Evolutionary conservation across 1,140 invertebrate species (phyloP).

Genomic region (Caenorhabditis brenneri): DNA sequence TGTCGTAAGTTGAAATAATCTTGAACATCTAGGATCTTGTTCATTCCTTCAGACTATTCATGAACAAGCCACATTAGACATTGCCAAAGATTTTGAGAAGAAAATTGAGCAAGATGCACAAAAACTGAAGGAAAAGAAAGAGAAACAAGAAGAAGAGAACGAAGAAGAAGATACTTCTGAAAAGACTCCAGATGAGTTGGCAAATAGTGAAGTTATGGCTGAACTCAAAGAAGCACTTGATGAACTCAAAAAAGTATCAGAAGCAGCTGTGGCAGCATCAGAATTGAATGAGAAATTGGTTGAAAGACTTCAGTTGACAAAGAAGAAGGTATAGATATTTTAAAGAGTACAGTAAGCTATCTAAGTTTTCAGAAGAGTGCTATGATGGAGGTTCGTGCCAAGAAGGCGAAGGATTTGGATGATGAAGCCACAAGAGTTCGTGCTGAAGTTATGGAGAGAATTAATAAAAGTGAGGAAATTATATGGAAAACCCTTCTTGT

Average conservation of each 20-base stretch:
- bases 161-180: background rate
- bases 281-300: constrained; percentile 44
- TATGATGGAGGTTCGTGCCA: constrained; percentile 28
- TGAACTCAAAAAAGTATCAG: constrained; percentile 32
- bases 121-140: constrained; percentile 31
- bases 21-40: too few relatives aligned
- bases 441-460: constrained; percentile 26
- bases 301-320: constrained; percentile 39
- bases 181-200: background rate
- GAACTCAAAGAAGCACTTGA: constrained; percentile 15
- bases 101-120: constrained; percentile 12
- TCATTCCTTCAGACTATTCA: constrained; percentile 42
- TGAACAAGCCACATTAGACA: constrained; percentile 38
- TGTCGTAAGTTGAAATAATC: background rate
- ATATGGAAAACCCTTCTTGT: background rate
- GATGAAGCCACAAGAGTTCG: background rate
- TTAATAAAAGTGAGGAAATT: background rate
- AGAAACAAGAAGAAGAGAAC: background rate
- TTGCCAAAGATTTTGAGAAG: constrained; percentile 48
- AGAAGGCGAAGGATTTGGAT: constrained; percentile 28
- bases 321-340: constrained; percentile 42
- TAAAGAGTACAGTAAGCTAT: too few relatives aligned
- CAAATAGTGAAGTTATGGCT: constrained; percentile 29
- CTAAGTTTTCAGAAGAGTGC: constrained; percentile 33
- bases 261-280: constrained; percentile 30